These are phyloP conservation scores for Asarcornis scutulata DNA, from an alignment of 2,113 vertebrate species.

Conservation along the genomic window DNA sequence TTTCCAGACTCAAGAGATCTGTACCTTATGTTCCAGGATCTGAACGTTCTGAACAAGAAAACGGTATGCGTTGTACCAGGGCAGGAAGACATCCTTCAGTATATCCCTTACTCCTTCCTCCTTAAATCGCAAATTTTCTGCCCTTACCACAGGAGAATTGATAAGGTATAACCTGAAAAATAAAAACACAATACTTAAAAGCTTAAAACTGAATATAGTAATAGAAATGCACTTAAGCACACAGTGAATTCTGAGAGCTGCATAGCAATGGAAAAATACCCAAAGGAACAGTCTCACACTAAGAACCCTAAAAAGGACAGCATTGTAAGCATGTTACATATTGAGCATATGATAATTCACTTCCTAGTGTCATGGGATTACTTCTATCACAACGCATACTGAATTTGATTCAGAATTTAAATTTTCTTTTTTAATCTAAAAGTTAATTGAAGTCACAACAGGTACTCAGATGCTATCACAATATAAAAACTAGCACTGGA, in stretches of 20 bases:
- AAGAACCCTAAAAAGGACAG: background rate
- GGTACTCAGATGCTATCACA: background rate
- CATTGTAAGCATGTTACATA: background rate
- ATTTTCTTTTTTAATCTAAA: background rate
- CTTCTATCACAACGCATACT: background rate
- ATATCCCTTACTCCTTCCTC: constrained; percentile 95
- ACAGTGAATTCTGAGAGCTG: background rate
- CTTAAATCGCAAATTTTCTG: constrained; percentile 96
- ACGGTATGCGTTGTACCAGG: constrained; percentile 98
- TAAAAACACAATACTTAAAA: background rate
- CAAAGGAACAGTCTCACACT: background rate
- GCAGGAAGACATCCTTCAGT: constrained; percentile 96
- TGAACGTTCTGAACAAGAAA: constrained; percentile 94
- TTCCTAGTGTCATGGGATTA: background rate
- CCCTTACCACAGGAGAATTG: constrained; percentile 96
- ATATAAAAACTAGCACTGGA: background rate
- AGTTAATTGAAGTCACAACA: background rate
- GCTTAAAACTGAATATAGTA: background rate
- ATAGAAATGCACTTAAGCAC: background rate
- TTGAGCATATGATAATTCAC: background rate
- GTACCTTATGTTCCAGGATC: constrained; percentile 88
- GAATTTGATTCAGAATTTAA: background rate
- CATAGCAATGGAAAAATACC: background rate
- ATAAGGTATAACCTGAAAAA: constrained; percentile 91
- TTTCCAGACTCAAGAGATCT: rapidly evolving